Evolutionary conservation across 2,113 vertebrate genomes (phyloP).

Genomic region (Osmerus mordax): DNA sequence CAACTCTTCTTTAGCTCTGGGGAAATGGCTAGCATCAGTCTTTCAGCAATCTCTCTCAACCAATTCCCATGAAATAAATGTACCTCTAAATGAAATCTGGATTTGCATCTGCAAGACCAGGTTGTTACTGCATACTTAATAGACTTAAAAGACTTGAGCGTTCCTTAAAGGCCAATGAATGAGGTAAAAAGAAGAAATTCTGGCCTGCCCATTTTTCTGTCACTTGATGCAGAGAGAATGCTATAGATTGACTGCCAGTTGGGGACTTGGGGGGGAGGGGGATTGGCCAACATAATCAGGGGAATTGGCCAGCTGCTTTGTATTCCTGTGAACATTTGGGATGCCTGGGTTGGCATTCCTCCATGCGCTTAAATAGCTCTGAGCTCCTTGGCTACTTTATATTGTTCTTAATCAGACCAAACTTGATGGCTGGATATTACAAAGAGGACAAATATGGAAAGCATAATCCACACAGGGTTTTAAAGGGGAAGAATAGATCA

Average conservation of each 20-base stretch:
- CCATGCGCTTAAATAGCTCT: neutral
- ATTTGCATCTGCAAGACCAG: neutral
- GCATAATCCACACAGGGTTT: neutral
- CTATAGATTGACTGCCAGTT: neutral
- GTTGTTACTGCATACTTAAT: too few species aligned
- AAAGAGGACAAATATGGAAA: neutral
- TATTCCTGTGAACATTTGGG: neutral
- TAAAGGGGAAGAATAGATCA: too few species aligned
- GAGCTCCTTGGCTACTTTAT: neutral
- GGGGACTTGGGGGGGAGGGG: too few species aligned
- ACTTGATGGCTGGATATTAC: neutral
- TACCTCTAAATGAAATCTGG: neutral
- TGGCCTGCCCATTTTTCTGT: too few species aligned
- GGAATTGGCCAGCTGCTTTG: neutral
- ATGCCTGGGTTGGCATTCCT: neutral
- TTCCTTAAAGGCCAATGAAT: too few species aligned
- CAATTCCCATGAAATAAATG: neutral
- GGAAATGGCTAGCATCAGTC: neutral
- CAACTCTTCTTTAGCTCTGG: too few species aligned
- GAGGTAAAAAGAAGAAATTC: too few species aligned
- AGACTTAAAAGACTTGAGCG: too few species aligned
- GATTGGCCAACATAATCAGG: slow-evolving; percentile 1
- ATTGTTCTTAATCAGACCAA: neutral
- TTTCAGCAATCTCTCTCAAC: neutral
- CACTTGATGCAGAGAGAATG: neutral